These are phyloP conservation scores for Paracentrotus lividus DNA, from an alignment of 53 echinoderm and acorn worm species.

Conservation along the genomic window DNA sequence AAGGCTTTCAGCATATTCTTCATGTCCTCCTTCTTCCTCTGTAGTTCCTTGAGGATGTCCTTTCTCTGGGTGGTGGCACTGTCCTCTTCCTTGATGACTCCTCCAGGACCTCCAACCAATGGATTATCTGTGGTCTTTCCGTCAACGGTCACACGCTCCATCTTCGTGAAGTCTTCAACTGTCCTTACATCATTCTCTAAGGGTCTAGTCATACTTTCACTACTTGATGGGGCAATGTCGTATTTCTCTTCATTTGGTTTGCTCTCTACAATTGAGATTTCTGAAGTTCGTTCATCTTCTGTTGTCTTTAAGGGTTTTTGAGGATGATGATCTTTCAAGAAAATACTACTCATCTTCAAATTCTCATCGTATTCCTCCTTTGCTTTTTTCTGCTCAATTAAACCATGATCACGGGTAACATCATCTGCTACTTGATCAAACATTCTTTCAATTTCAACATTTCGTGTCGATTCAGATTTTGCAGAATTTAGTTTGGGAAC, in stretches of 20 bases:
- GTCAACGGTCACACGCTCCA: not conserved
- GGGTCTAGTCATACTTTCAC: not conserved
- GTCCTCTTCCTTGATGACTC: not conserved
- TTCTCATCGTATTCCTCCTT: not conserved
- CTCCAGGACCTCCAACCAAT: not conserved
- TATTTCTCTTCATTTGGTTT: not conserved
- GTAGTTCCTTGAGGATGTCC: not conserved
- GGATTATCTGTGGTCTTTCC: not conserved
- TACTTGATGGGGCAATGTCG: not conserved
- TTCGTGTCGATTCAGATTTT: not conserved
- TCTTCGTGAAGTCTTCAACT: not conserved
- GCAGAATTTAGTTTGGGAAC: not conserved
- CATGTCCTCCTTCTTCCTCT: conserved; percentile 56
- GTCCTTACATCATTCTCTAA: not conserved
- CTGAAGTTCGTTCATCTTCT: not conserved
- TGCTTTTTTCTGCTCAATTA: not conserved
- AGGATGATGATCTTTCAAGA: not conserved
- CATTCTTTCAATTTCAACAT: not conserved
- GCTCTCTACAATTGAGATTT: not conserved
- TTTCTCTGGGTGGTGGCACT: not conserved
- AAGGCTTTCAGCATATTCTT: conserved; percentile 40
- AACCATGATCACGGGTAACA: not conserved
- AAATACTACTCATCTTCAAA: not conserved
- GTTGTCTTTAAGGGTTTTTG: not conserved
- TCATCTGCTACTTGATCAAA: not conserved